A percentile compares a stretch with the other conserved stretches of the same genome.
These are phyloP conservation scores for Liopterus haemorrhoidalis DNA, from an alignment of 2,888 invertebrate species.

Conservation along the genomic window DNA sequence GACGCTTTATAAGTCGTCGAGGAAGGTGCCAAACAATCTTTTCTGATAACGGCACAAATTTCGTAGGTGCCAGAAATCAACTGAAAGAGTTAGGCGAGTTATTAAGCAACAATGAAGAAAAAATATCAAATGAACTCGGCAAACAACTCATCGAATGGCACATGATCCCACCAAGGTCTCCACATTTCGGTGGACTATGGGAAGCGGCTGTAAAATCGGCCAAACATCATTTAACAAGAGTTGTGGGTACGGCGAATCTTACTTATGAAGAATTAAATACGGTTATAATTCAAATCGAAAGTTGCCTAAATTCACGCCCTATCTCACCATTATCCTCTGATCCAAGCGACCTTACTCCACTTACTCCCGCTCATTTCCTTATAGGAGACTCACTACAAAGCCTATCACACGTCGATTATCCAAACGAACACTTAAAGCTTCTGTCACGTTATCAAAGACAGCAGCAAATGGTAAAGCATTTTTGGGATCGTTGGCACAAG, in stretches of 20 bases:
- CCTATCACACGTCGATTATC: slow-evolving; percentile 27
- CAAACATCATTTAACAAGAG: slow-evolving; percentile 28
- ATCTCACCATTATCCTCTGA: slow-evolving; percentile 26
- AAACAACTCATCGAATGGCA: slow-evolving; percentile 23
- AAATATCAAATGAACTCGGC: slow-evolving; percentile 4
- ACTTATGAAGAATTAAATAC: slow-evolving; percentile 30
- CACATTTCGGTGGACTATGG: slow-evolving; percentile 30
- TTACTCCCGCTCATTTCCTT: slow-evolving; percentile 35
- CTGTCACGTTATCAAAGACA: slow-evolving; percentile 24
- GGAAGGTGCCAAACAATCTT: slow-evolving; percentile 21
- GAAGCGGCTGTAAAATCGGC: slow-evolving; percentile 30
- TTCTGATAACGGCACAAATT: slow-evolving; percentile 30
- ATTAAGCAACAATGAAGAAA: background rate
- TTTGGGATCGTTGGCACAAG: slow-evolving; percentile 19
- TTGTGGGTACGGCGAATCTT: slow-evolving; percentile 18
- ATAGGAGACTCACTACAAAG: slow-evolving; percentile 29
- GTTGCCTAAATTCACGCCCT: slow-evolving; percentile 28
- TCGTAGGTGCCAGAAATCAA: slow-evolving; percentile 25
- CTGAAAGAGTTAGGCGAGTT: slow-evolving; percentile 15
- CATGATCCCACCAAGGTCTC: slow-evolving; percentile 29
- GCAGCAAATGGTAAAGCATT: slow-evolving; percentile 5
- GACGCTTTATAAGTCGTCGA: slow-evolving; percentile 25
- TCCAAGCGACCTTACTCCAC: slow-evolving; percentile 22
- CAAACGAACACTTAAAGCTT: slow-evolving; percentile 15
- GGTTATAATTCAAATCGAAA: slow-evolving; percentile 26